These are phyloP conservation scores for Eunapius fragilis DNA, from an alignment of 37 sponge, comb jelly and placozoan genomes.

Conservation along the genomic window DNA sequence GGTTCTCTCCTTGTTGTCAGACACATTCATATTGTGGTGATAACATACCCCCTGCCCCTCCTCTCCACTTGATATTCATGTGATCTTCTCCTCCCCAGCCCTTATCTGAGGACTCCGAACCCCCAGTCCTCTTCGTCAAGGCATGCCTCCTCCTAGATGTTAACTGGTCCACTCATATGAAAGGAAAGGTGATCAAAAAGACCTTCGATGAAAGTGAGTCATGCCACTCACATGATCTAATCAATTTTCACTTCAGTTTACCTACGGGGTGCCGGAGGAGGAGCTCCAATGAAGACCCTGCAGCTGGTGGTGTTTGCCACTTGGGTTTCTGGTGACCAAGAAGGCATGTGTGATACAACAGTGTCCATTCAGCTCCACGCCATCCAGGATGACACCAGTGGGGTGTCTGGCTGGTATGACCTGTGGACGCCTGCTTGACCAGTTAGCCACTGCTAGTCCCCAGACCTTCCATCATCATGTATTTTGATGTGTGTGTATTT, in stretches of 20 bases:
- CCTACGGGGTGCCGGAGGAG: conserved; percentile 24
- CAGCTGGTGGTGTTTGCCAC: conserved; percentile 56
- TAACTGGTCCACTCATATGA: no score
- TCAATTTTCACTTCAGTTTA: no score
- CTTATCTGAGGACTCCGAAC: conserved; percentile 47
- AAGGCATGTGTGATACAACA: no score
- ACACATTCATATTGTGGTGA: conserved; percentile 47
- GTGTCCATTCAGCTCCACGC: no score
- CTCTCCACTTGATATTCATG: neutral
- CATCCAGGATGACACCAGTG: neutral
- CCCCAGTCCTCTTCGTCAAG: conserved; percentile 82
- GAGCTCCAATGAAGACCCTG: conserved; percentile 1
- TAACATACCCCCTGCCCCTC: neutral
- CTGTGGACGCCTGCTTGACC: neutral
- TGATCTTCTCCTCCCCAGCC: conserved; percentile 22
- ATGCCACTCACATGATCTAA: no score
- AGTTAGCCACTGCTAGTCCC: no score
- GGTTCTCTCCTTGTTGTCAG: conserved; percentile 17
- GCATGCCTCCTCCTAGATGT: conserved; percentile 71
- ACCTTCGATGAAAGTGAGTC: no score
- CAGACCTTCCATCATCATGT: no score
- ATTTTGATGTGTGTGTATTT: no score
- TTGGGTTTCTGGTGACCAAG: no score
- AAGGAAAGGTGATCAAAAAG: no score
- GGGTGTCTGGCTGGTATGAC: conserved; percentile 1